Percentiles rank a stretch among this genome's conserved stretches.
Evolutionary conservation across 2,888 invertebrate genomes (phyloP).

Genomic region (Drosophila kambysellisi): DNA sequence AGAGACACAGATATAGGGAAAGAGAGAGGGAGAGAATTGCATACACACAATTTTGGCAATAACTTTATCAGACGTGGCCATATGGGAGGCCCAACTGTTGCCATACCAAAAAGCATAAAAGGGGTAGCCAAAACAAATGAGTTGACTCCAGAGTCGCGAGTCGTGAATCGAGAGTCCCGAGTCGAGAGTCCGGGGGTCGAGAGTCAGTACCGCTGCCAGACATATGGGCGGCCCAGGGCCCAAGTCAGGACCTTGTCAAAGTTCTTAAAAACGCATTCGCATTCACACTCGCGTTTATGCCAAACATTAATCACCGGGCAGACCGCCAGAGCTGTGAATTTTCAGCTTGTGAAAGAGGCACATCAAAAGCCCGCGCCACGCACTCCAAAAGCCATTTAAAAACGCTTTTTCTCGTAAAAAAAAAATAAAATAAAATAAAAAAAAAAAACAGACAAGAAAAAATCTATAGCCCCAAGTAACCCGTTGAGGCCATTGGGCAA

Average conservation of each 20-base stretch:
- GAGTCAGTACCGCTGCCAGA: constrained; percentile 39
- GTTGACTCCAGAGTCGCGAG: constrained; percentile 8
- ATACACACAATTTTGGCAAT: constrained; percentile 78
- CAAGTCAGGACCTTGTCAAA: constrained; percentile 81
- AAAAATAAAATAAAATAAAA: background rate
- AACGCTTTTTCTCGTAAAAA: constrained; percentile 72
- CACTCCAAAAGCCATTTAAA: constrained; percentile 82
- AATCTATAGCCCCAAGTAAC: constrained; percentile 38
- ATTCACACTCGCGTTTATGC: constrained; percentile 73
- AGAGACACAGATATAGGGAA: background rate
- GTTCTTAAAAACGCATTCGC: constrained; percentile 73
- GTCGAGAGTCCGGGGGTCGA: background rate
- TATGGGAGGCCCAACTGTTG: constrained; percentile 84
- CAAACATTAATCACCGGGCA: constrained; percentile 80
- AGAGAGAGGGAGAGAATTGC: constrained; percentile 3
- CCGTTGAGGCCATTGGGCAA: constrained; percentile 48
- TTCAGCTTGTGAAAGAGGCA: constrained; percentile 74
- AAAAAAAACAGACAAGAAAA: background rate
- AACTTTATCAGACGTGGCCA: constrained; percentile 84
- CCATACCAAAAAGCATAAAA: constrained; percentile 31
- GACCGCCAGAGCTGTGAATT: constrained; percentile 74
- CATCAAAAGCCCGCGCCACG: constrained; percentile 81
- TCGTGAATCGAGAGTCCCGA: constrained; percentile 2
- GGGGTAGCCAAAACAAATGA: constrained; percentile 66
- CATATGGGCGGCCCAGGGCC: constrained; percentile 60